A percentile compares a stretch with the other conserved stretches of the same genome.
phyloP scores from a whole-genome alignment of 2,888 invertebrate genomes.

The Isotomurus palustris region DNA sequence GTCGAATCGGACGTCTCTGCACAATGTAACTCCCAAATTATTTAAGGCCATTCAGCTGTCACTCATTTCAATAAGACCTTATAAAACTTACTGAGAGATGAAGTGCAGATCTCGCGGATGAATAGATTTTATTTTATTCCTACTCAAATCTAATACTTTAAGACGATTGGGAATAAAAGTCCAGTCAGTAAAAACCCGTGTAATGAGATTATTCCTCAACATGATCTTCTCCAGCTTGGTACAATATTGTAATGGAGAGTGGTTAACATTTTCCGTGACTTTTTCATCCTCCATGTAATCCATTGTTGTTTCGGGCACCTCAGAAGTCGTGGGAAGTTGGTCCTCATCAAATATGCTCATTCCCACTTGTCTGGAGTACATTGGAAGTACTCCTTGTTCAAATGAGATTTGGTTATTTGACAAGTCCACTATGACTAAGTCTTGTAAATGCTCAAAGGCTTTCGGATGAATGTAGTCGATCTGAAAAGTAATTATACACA shows the following conservation, averaged over 20 bases:
- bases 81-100: conserved; percentile 15
- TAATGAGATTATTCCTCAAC: conserved; percentile 63
- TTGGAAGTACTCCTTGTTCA: conserved; percentile 16
- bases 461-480: conserved; percentile 31
- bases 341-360: background rate
- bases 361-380: conserved; percentile 3
- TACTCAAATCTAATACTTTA: conserved; percentile 56
- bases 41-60: too few species aligned
- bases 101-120: conserved; percentile 24
- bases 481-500: conserved; percentile 20
- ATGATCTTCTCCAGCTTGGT: conserved; percentile 58
- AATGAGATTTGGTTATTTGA: conserved; percentile 60
- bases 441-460: conserved; percentile 48
- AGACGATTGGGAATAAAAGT: conserved; percentile 50
- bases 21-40: too few species aligned
- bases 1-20: conserved; percentile 53
- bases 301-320: conserved; percentile 2
- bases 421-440: conserved; percentile 62
- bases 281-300: conserved; percentile 14
- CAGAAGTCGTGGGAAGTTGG: conserved; percentile 8
- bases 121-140: conserved; percentile 46
- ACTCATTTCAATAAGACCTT: too few species aligned
- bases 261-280: background rate
- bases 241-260: conserved; percentile 36
- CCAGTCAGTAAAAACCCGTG: conserved; percentile 62